Evolutionary conservation across 1,140 invertebrate species (phyloP).

Genomic region (Drosophila ogumai): DNA sequence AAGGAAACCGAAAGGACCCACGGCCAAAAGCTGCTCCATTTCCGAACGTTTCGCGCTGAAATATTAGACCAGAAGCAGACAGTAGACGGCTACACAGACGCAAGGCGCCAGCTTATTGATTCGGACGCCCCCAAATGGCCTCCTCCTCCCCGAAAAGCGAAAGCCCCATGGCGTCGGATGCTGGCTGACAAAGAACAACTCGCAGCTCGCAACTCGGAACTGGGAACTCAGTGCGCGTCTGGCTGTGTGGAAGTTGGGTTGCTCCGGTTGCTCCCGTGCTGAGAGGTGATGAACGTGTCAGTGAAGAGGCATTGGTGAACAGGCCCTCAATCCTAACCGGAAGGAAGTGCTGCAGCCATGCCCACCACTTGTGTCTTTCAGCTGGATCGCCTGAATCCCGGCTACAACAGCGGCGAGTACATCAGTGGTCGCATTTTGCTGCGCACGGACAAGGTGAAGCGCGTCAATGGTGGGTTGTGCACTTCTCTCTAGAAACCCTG

Average conservation of each 20-base stretch:
- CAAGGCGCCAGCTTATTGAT: constrained; percentile 84
- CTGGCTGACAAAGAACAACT: constrained; percentile 42
- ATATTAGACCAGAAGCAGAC: constrained; percentile 80
- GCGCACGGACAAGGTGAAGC: constrained; percentile 79
- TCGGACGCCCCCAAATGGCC: constrained; percentile 36
- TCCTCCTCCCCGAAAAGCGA: constrained; percentile 42
- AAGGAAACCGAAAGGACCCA: constrained; percentile 66
- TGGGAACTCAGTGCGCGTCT: constrained; percentile 71
- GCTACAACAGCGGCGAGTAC: constrained; percentile 80
- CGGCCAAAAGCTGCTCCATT: constrained; percentile 59
- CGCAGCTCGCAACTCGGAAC: constrained; percentile 11
- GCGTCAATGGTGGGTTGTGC: constrained; percentile 72
- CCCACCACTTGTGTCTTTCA: constrained; percentile 81
- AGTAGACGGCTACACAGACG: constrained; percentile 78
- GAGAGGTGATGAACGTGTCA: constrained; percentile 7
- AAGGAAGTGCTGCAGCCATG: constrained; percentile 50
- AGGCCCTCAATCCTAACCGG: not conserved
- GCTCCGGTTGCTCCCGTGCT: constrained; percentile 16
- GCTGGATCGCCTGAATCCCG: constrained; percentile 77
- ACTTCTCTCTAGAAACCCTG: not conserved
- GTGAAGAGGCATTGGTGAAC: constrained; percentile 6
- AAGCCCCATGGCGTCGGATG: constrained; percentile 61
- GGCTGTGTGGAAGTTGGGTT: constrained; percentile 73
- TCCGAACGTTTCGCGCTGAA: constrained; percentile 62
- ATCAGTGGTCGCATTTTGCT: constrained; percentile 76